Evolutionary conservation across 1,140 invertebrate genomes (phyloP).

Genomic region (Drosophila lacertosa): DNA sequence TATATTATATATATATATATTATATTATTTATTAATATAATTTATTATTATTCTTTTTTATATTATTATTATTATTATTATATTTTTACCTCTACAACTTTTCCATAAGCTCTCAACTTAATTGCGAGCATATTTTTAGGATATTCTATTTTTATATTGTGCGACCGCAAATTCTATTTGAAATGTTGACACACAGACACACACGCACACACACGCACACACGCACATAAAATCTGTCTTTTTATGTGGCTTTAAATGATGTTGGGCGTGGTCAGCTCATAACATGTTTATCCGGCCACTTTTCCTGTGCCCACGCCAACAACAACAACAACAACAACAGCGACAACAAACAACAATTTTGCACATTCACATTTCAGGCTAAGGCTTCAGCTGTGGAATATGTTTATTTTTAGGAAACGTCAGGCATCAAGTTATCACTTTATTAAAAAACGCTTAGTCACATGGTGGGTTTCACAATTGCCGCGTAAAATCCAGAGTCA

Average conservation of each 20-base stretch:
- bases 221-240: not conserved
- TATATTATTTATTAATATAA: no score
- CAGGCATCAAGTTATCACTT: constrained; percentile 74
- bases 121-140: not conserved
- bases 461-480: constrained; percentile 28
- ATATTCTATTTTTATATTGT: not conserved
- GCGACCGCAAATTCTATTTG: not conserved
- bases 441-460: constrained; percentile 77
- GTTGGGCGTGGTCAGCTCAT: constrained; percentile 18
- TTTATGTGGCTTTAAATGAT: constrained; percentile 6
- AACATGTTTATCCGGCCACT: constrained; percentile 28
- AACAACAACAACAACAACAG: no score
- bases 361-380: not conserved
- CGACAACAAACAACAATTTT: no score
- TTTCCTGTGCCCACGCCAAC: constrained; percentile 8
- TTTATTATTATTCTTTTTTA: no score
- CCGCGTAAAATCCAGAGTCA: constrained; percentile 20
- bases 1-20: no score
- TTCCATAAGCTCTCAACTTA: not conserved
- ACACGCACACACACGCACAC: not conserved
- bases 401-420: constrained; percentile 73
- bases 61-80: no score
- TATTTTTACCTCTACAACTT: no score
- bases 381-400: constrained; percentile 26
- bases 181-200: not conserved